A percentile compares a stretch with the other conserved stretches of the same genome.
Evolutionary conservation across 2,797 vertebrate genomes (phyloP).

Genomic region (Neosilurus mollespiculum): DNA sequence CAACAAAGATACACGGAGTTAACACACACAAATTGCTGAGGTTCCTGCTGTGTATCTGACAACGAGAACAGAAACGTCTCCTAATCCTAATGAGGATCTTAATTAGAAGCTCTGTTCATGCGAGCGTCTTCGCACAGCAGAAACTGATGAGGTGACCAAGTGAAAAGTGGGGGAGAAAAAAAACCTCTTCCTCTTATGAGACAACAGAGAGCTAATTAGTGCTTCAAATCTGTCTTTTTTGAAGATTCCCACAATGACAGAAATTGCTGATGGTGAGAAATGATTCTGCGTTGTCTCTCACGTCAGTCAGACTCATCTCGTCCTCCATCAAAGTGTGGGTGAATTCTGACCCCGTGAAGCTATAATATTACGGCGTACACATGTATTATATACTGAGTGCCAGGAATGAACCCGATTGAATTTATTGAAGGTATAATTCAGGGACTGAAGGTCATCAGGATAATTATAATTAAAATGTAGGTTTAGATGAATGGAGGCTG

Average conservation of each 20-base stretch:
- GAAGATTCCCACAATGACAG: conserved; percentile 28
- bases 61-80: conserved; percentile 10
- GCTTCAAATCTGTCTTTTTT: conserved; percentile 39
- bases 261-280: conserved; percentile 24
- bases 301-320: background rate
- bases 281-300: conserved; percentile 11
- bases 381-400: background rate
- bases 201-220: conserved; percentile 29
- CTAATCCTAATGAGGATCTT: conserved; percentile 50
- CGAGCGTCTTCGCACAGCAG: conserved; percentile 37
- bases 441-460: background rate
- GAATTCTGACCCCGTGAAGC: background rate
- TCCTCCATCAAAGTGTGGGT: background rate
- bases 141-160: conserved; percentile 40
- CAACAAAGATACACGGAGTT: background rate
- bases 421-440: background rate
- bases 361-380: background rate
- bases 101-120: conserved; percentile 46
- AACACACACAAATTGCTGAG: conserved; percentile 31
- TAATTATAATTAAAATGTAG: background rate
- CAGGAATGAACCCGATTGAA: background rate
- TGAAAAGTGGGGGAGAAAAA: background rate
- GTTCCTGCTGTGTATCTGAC: background rate
- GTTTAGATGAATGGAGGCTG: background rate
- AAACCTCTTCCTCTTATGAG: conserved; percentile 12